Conservation (phyloP, 2,113 vertebrate genomes). For the Phalacrocorax carbo region DNA sequence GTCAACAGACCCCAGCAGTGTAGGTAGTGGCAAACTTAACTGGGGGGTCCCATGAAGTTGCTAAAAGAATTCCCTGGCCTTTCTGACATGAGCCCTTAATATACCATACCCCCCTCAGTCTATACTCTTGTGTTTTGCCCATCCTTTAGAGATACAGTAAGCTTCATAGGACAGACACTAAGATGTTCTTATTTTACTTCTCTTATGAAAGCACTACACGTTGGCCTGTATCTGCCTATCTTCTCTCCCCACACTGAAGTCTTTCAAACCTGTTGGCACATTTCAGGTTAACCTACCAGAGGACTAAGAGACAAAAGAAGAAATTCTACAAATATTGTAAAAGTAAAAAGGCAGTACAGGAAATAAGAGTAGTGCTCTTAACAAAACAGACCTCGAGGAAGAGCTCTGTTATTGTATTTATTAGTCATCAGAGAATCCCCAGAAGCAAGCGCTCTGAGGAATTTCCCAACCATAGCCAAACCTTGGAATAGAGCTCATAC, state of each 20-base stretch:
- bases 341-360: not conserved
- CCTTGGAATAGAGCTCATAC: not conserved
- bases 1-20: not conserved
- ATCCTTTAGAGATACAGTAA: not conserved
- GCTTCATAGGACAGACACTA: not conserved
- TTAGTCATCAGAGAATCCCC: not conserved
- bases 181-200: not conserved
- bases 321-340: not conserved
- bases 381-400: not conserved
- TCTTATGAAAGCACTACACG: not conserved
- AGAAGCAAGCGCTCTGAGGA: not conserved
- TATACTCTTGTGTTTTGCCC: not conserved
- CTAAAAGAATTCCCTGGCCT: not conserved
- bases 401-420: not conserved
- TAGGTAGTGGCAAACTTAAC: not conserved
- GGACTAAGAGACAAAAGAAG: not conserved
- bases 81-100: not conserved
- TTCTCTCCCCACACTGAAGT: not conserved
- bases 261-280: not conserved
- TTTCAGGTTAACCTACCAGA: not conserved
- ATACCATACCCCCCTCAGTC: not conserved
- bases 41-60: not conserved
- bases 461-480: not conserved
- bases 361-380: not conserved
- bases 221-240: not conserved